Base-by-base conservation (phyloP, 1,140 invertebrate species). In the Scaptomyza hsui region DNA sequence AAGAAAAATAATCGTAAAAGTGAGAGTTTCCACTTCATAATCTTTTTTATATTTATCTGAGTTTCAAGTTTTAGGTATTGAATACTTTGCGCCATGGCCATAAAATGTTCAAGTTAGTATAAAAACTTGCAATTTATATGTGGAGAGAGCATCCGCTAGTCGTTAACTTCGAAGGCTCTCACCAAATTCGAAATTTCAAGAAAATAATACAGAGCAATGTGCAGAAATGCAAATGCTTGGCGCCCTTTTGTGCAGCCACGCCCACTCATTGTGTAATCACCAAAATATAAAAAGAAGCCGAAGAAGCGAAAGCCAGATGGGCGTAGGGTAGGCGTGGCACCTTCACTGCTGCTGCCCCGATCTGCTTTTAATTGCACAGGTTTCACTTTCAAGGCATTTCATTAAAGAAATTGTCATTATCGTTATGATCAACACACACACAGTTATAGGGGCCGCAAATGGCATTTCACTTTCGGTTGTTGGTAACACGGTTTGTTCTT, bases 1-100 rank as follows among this genome's bases (percentile, higher is more conserved):
- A 86, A 88, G 75, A 88, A 88, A 88, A 88, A 88, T 88, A 88
- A 82, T 88, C 82, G 72, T 88, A 88, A 88, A 88, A 88, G 82
- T 88, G 82, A 88, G 82, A 88, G 82, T 88, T 88, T 88, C 74
- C 81, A 86, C 81, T 88, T 71, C 70, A 80, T 78, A 86, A 81
- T 86, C 70, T 68, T 72, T 74, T 77, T 72, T 73, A 59, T 12
- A 52, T 69, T 60, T 55, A 44, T 32, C 51, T 69, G 68, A 56
- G 65, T 70, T 75, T 72, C 57, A 59, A 70, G 52, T 39, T 65
- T 61, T 60, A 37, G 7, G 37, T 55, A 44, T 19, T 57, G 18
- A 62, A 62, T 74, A 67, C 73, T 44, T 57, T 42, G 16, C 6
- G 18, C 57, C 39, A 13, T 6, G 24, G 18, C n/a, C 13, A 35